These are phyloP conservation scores for Gandaritis pyraliata DNA, from an alignment of 2,888 invertebrate species.

Conservation along the genomic window DNA sequence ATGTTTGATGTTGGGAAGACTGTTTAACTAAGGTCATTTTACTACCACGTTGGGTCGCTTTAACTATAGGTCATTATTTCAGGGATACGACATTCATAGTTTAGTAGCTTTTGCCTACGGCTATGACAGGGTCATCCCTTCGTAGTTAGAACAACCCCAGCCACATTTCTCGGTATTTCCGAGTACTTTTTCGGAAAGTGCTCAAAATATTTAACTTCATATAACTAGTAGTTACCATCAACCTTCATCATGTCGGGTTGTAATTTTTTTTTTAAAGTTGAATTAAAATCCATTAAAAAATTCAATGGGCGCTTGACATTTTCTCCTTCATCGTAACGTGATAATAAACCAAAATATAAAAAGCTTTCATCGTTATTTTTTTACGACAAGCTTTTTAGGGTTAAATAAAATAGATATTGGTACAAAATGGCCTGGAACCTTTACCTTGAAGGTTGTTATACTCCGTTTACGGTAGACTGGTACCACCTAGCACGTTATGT, in stretches of 20 bases:
- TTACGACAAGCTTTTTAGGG: slow-evolving; percentile 47
- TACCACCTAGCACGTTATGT: no score
- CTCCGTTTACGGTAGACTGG: slow-evolving; percentile 4
- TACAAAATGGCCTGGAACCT: slow-evolving; percentile 18
- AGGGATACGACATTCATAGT: background rate
- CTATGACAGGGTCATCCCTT: background rate
- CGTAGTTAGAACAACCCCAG: no score
- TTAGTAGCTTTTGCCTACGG: background rate
- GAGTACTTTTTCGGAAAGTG: no score
- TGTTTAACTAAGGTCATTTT: slow-evolving; percentile 12
- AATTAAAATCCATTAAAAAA: slow-evolving; percentile 10
- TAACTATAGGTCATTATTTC: background rate
- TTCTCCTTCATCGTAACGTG: slow-evolving; percentile 17
- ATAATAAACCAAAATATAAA: slow-evolving; percentile 50
- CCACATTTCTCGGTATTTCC: no score
- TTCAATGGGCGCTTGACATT: slow-evolving; percentile 28
- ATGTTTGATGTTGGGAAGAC: slow-evolving; percentile 7
- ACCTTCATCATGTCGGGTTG: no score
- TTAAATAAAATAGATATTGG: slow-evolving; percentile 41
- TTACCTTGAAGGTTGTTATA: slow-evolving; percentile 8
- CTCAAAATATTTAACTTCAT: no score
- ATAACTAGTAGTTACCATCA: no score
- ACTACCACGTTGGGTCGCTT: slow-evolving; percentile 12
- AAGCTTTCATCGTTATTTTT: slow-evolving; percentile 56
- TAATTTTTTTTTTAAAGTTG: no score